Base-by-base conservation (phyloP, 2,113 vertebrate species). In the Trichomycterus rosablanca region DNA sequence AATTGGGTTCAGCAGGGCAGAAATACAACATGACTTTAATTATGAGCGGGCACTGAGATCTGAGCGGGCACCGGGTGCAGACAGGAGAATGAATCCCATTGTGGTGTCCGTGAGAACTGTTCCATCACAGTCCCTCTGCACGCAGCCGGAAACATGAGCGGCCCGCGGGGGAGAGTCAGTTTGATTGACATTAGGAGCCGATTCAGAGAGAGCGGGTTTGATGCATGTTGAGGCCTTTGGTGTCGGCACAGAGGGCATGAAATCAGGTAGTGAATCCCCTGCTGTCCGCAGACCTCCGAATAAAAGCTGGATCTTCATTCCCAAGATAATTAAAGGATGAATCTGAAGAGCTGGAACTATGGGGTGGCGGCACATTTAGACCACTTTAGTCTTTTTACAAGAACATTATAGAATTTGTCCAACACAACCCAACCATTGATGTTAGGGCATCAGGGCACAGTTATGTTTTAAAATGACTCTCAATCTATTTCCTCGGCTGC, bases 21-120 rank as follows among this genome's bases (percentile, higher is more conserved):
- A 35, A 57, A 61, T 64, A 19, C 19, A 66, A 62, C 73, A 68
- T 57, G 65, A 50, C 51, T 58, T 68, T 74, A 57, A 68, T 68
- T 54, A 58, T 42, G 58, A 62, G 18, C 28, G 46, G 34, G 54
- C 18, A 39, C 32, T 8, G 55, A 45, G 42, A 73, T 60, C 44
- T 50, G 43, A 71, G 53, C 26, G 39, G 37, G n/a, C n/a, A n/a
- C n/a, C n/a, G n/a, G n/a, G n/a, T n/a, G n/a, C n/a, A 59, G 51
- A 45, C 46, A 32, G 1, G 16, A 50, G 44, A 74, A 71, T 46
- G 60, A 4, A 1, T 16, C 16, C 56, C 32, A 37, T 65, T 61
- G 50, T 48, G 6, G 26, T 20, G 6, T 46, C 19, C 28, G 24
- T 66, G 65, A 59, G 60, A 71, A 62, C n/a, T n/a, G n/a, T n/a